Evolutionary conservation across 2,113 vertebrate genomes (phyloP).

Genomic region (Pelmatolapia mariae): DNA sequence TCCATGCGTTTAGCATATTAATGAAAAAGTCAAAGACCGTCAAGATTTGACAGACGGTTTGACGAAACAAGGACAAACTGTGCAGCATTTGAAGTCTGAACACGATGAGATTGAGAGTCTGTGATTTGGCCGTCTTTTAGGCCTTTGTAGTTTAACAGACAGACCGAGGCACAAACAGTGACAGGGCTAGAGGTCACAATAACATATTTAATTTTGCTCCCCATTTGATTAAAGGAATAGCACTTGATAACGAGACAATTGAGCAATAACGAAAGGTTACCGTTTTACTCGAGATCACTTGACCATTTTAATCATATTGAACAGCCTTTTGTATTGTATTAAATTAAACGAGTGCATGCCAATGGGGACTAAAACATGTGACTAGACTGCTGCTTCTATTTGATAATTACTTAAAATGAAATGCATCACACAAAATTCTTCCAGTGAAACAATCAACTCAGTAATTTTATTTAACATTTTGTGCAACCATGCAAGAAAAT

Average conservation of each 20-base stretch:
- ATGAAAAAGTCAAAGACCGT: neutral
- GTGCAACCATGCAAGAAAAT: neutral
- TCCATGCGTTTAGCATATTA: conserved; percentile 13
- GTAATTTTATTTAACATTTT: neutral
- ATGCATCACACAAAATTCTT: neutral
- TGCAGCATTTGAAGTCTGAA: neutral
- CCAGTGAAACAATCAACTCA: neutral
- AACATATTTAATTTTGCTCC: neutral
- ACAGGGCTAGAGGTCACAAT: neutral
- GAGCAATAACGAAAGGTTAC: neutral
- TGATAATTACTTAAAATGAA: neutral
- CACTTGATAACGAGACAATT: neutral
- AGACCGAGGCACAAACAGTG: neutral
- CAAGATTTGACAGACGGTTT: neutral
- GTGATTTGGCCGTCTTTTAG: neutral
- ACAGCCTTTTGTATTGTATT: neutral
- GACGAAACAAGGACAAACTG: conserved; percentile 4
- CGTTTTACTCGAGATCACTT: neutral
- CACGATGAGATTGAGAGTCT: neutral
- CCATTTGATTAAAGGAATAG: neutral
- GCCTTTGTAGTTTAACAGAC: neutral
- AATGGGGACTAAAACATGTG: neutral
- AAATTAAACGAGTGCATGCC: neutral
- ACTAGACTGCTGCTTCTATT: neutral
- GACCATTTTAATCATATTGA: neutral